Evolutionary conservation across 2,113 vertebrate species (phyloP).

Genomic region (Notiomystis cincta): DNA sequence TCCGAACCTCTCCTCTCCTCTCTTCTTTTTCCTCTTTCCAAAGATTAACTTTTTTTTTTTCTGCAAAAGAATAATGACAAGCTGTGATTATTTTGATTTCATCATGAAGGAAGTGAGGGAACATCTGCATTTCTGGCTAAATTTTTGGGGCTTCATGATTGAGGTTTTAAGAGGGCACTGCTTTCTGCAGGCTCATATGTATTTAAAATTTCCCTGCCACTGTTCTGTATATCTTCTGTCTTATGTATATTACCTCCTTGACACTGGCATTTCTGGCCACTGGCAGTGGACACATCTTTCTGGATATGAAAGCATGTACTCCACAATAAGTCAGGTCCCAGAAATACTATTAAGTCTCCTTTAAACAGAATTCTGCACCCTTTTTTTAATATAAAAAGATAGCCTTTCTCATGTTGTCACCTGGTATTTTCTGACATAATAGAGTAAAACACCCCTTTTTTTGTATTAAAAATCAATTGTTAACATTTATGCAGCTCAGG

Average conservation of each 20-base stretch:
- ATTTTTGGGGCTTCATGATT: background rate
- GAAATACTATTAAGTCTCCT: background rate
- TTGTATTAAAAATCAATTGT: background rate
- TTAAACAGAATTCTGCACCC: background rate
- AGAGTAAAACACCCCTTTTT: background rate
- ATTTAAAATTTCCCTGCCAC: background rate
- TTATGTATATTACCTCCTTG: background rate
- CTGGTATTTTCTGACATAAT: background rate
- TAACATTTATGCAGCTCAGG: background rate
- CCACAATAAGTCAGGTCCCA: background rate
- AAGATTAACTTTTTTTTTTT: background rate
- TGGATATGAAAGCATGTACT: accelerated
- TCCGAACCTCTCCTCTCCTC: background rate
- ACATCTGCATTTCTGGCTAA: background rate
- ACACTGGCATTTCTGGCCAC: background rate
- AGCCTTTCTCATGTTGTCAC: background rate
- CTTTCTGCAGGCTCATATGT: background rate
- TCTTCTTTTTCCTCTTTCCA: background rate
- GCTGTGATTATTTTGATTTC: background rate
- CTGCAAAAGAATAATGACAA: background rate
- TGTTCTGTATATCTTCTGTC: background rate
- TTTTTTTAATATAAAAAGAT: background rate
- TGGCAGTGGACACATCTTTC: background rate
- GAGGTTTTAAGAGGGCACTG: background rate
- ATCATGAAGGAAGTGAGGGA: background rate